Evolutionary conservation across 2,888 invertebrate species (phyloP).

Genomic region (Erpobdella octoculata): DNA sequence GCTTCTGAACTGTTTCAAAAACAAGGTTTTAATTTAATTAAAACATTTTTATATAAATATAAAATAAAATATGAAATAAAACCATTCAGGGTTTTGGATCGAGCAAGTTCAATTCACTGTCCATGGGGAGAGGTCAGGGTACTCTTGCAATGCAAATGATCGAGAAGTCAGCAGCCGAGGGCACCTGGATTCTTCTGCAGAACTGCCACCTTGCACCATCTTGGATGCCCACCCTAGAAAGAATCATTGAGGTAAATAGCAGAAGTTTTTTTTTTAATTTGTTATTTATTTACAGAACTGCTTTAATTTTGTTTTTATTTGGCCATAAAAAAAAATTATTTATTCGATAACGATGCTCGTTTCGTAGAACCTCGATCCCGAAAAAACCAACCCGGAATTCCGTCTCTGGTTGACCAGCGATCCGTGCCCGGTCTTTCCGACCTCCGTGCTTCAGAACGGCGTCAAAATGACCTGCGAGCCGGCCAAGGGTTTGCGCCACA

Average conservation of each 20-base stretch:
- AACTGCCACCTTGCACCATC: slow-evolving; percentile 54
- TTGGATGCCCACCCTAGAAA: slow-evolving; percentile 54
- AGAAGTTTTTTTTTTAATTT: neutral
- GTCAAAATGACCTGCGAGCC: slow-evolving; percentile 55
- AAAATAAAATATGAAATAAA: neutral
- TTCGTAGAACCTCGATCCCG: slow-evolving; percentile 50
- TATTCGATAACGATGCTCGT: neutral
- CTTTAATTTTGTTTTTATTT: too few relatives aligned
- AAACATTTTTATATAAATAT: too few relatives aligned
- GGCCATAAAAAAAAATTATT: neutral
- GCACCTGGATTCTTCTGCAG: slow-evolving; percentile 54
- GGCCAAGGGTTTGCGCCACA: slow-evolving; percentile 53
- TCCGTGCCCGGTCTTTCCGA: slow-evolving; percentile 51
- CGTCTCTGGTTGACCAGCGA: slow-evolving; percentile 54
- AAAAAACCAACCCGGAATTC: slow-evolving; percentile 53
- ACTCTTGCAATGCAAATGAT: slow-evolving; percentile 53
- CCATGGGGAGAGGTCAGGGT: slow-evolving; percentile 54
- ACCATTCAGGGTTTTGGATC: slow-evolving; percentile 52
- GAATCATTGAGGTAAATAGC: slow-evolving; percentile 48
- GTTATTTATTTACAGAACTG: neutral
- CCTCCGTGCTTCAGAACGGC: slow-evolving; percentile 53
- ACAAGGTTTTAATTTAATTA: too few relatives aligned
- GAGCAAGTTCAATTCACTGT: slow-evolving; percentile 52
- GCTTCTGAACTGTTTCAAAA: too few relatives aligned
- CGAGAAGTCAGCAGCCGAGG: slow-evolving; percentile 51